These are phyloP conservation scores for Pachycephala philippinensis DNA, from an alignment of 2,113 vertebrate genomes.

Conservation along the genomic window DNA sequence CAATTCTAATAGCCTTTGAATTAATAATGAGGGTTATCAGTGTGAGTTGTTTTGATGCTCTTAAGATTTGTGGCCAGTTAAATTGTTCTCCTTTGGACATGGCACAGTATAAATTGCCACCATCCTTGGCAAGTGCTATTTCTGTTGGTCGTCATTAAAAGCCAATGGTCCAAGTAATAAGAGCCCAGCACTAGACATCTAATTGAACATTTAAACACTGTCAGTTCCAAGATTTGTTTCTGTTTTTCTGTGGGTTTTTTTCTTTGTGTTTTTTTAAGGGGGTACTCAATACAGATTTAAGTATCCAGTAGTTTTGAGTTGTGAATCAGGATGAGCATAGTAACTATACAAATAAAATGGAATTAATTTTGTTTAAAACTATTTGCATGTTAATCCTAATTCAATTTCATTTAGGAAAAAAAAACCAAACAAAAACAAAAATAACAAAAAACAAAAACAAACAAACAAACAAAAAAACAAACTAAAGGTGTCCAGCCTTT, in stretches of 20 bases:
- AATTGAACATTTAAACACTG: background rate
- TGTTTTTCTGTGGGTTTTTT: background rate
- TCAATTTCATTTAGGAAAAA: background rate
- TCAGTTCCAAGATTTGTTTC: background rate
- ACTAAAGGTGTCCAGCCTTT: background rate
- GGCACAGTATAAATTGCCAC: background rate
- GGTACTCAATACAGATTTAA: background rate
- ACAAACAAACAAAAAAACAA: too few species aligned
- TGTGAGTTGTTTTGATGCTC: background rate
- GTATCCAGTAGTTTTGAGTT: background rate
- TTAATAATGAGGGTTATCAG: background rate
- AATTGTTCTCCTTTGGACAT: background rate
- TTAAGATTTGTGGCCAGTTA: background rate
- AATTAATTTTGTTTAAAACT: background rate
- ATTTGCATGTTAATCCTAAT: background rate
- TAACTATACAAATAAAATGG: background rate
- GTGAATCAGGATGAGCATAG: background rate
- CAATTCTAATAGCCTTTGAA: background rate
- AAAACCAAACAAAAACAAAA: too few species aligned
- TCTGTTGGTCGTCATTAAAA: background rate
- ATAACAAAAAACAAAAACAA: too few species aligned
- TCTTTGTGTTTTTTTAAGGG: background rate
- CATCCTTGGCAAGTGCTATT: background rate
- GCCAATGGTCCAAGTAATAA: background rate
- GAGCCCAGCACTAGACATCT: background rate